phyloP scores from a whole-genome alignment of 2,888 invertebrate species.

The Drosophila diplacantha region DNA sequence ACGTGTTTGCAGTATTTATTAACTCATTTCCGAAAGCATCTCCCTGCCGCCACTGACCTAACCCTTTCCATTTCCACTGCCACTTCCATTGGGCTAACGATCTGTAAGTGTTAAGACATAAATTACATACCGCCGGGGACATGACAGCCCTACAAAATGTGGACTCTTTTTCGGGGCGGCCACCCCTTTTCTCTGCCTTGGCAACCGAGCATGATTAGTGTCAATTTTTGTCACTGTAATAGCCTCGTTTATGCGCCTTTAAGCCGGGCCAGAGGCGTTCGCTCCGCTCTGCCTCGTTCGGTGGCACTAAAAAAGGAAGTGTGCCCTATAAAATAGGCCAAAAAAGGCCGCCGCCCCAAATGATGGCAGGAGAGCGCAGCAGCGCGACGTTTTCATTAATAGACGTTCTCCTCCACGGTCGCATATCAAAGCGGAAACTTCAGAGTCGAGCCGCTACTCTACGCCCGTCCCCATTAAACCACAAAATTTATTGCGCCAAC shows the following conservation, averaged over 20 bases:
- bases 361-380: slow-evolving; percentile 6
- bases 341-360: slow-evolving; percentile 39
- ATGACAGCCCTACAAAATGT: slow-evolving; percentile 64
- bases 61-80: slow-evolving; percentile 3
- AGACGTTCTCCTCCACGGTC: slow-evolving; percentile 52
- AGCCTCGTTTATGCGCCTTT: slow-evolving; percentile 54
- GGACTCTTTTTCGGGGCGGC: slow-evolving; percentile 39
- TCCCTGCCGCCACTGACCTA: neutral
- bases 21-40: slow-evolving; percentile 1
- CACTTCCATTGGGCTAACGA: slow-evolving; percentile 31
- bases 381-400: slow-evolving; percentile 65
- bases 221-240: slow-evolving; percentile 71
- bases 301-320: slow-evolving; percentile 62
- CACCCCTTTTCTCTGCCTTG: slow-evolving; percentile 57
- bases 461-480: slow-evolving; percentile 76
- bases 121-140: slow-evolving; percentile 55
- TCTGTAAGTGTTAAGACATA: slow-evolving; percentile 52
- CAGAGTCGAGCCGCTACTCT: slow-evolving; percentile 65
- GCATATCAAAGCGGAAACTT: slow-evolving; percentile 69
- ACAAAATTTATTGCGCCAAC: slow-evolving; percentile 76
- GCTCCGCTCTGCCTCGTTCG: slow-evolving; percentile 28
- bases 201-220: slow-evolving; percentile 68
- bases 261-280: slow-evolving; percentile 36
- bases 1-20: slow-evolving; percentile 8
- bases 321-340: slow-evolving; percentile 63